Base-by-base conservation (phyloP, 2,888 invertebrate genomes). In the Cosmopolites sordidus region DNA sequence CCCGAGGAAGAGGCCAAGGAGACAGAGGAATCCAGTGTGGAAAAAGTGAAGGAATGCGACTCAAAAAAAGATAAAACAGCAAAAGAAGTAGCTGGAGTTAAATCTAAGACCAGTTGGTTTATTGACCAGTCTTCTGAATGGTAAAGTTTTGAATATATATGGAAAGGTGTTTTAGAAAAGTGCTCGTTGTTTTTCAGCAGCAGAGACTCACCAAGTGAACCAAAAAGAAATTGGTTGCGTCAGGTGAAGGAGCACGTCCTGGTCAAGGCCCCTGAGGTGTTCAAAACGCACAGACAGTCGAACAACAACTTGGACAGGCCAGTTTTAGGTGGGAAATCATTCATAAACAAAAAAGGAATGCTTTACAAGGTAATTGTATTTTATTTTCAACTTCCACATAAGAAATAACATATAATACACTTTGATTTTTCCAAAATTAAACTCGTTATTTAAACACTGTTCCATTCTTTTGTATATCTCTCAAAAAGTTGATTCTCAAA, bases 261-360 rank as follows among this genome's bases (percentile, higher is more conserved):
- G 30, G 81, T 79, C 63, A 73, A 79, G 46, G 79, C 81, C n/a
- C 74, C 75, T 55, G 75, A 77, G 51, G 69, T 77, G 15, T 71
- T 76, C 12, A 64, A 61, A 43, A 15, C 16, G 5, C 29, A 39
- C 12, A 57, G 50, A 44, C 46, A 15, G 8, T 16, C 15, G 53
- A 43, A 71, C 17, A 68, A 65, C 45, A 64, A 68, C 38, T 72
- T 84, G 30, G 78, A 78, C 46, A 71, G 79, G 56, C 84, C 84
- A 0, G 69, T 75, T 27, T 67, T 82, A 16, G 76, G 69, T 12
- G 64, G 77, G 14, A 71, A 69, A 42, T 69, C 76, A 50, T 73
- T 77, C 2, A 75, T 79, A 4, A 79, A 79, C 57, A 83, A 81
- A 61, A 79, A 79, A 62, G 86, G 86, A 0, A 76, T 78, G 62